phyloP scores from a whole-genome alignment of 1,140 invertebrate species.

The Eriocheir sinensis region DNA sequence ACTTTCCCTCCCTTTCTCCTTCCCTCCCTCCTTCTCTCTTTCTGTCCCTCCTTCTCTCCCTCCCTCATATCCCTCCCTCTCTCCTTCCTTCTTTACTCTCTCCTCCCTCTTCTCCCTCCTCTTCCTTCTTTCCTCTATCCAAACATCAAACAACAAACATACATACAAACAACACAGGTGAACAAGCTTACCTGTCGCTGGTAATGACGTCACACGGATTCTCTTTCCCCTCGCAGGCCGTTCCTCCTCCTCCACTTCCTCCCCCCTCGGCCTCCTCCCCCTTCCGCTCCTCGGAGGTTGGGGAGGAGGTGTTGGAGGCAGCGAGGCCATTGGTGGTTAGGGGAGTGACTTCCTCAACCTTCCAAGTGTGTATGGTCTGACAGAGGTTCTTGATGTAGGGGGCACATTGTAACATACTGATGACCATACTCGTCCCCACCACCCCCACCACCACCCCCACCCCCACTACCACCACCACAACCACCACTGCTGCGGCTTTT shows the following conservation, averaged over 20 bases:
- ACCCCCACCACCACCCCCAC: not conserved
- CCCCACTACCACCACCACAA: slow-evolving; percentile 7
- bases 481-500: slow-evolving; percentile 1
- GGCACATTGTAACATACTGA: slow-evolving; percentile 76
- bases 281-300: slow-evolving; percentile 63
- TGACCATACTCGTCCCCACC: slow-evolving; percentile 63
- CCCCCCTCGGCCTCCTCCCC: slow-evolving; percentile 36
- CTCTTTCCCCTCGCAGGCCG: no score
- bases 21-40: not conserved
- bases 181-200: slow-evolving; percentile 37
- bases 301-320: slow-evolving; percentile 4
- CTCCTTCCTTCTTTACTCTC: no score
- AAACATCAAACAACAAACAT: not conserved
- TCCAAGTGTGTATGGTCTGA: slow-evolving; percentile 74
- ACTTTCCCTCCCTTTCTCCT: not conserved
- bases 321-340: slow-evolving; percentile 40
- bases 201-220: not conserved
- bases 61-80: no score
- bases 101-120: no score
- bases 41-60: no score
- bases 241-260: slow-evolving; percentile 38
- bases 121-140: no score
- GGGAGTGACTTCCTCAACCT: slow-evolving; percentile 61
- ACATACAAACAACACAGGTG: not conserved
- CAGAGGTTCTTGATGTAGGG: slow-evolving; percentile 75